Evolutionary conservation across 2,113 vertebrate genomes (phyloP), one percentile per base, ranked within the genome.

Genomic region (Syngnathoides biaculeatus): DNA sequence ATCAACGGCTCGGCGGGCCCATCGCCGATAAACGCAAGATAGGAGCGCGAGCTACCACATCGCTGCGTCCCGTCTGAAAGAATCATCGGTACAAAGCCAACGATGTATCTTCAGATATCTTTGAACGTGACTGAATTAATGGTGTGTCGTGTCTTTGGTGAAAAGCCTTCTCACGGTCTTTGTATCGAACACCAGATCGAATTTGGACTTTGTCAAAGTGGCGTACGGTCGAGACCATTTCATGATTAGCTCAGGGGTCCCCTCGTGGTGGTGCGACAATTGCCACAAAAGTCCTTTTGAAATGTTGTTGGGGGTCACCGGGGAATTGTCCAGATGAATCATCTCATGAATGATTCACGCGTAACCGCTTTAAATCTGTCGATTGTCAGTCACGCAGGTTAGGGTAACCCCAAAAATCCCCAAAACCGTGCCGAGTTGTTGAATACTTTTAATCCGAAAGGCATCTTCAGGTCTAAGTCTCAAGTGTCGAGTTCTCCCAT

Each of bases 51-150:
- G 65, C 17, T 48, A 9, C 63, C 73, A 79, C 78, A 80, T 85
- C 79, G 50, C 47, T 5, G 12, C 15, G 9, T 40, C n/a, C 13
- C 72, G 67, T 64, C 50, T 52, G 7, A 50, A 26, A 27, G 22
- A 35, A 19, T 63, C 63, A 77, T 86, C 80, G 81, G 78, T 72
- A 82, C 82, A 70, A 76, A 52, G 71, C 79, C 48, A 62, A 80
- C 78, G 84, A 86, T 87, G 84, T 78, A 78, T 79, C 83, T 72
- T 68, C 30, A 64, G 43, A 79, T 48, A 24, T 79, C 83, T 88
- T 88, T 87, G 79, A 86, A 86, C 82, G 67, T 64, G 40, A 64
- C 68, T 74, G 11, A 71, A 78, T 47, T 79, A 80, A 81, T 87
- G 74, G 74, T 88, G 84, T 85, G 77, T 64, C 77, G 74, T 72